Percentiles rank a stretch among this genome's conserved stretches.
Evolutionary conservation across 2,113 vertebrate genomes (phyloP).

Genomic region (Crotophaga sulcirostris): DNA sequence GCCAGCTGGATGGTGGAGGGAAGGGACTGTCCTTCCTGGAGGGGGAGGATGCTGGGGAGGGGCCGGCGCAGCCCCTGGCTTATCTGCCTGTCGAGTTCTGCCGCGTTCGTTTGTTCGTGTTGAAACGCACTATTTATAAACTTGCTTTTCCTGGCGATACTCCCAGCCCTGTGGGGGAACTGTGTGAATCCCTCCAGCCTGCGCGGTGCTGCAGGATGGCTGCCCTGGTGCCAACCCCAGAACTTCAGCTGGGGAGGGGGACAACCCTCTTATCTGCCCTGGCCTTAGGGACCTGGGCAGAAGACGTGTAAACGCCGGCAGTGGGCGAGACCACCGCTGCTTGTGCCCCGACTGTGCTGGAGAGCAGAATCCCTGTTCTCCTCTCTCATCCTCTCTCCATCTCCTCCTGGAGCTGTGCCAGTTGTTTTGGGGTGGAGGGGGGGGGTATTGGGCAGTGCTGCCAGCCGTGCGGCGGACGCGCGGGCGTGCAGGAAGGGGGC

Average conservation of each 20-base stretch:
- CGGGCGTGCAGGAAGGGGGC: background rate
- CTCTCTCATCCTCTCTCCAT: background rate
- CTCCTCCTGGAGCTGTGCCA: background rate
- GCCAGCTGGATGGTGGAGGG: background rate
- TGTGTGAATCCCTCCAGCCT: constrained; percentile 22
- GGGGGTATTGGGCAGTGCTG: background rate
- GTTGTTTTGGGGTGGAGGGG: background rate
- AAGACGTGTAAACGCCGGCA: fast-evolving
- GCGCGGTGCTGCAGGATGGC: background rate
- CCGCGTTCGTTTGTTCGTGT: background rate
- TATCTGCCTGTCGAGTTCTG: constrained; percentile 8
- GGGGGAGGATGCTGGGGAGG: background rate
- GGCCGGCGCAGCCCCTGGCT: background rate
- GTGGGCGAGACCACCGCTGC: fast-evolving
- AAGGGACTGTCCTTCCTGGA: background rate
- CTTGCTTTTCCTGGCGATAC: constrained; percentile 49
- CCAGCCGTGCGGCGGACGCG: background rate
- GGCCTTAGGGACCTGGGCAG: fast-evolving
- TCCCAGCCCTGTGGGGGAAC: constrained; percentile 55
- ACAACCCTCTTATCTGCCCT: fast-evolving
- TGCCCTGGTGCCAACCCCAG: background rate
- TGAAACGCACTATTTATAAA: constrained; percentile 64
- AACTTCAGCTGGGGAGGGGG: background rate
- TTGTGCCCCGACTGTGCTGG: fast-evolving
- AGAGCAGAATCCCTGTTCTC: background rate